Conservation (phyloP, 2,113 vertebrate species). For the Anguilla japonica region DNA sequence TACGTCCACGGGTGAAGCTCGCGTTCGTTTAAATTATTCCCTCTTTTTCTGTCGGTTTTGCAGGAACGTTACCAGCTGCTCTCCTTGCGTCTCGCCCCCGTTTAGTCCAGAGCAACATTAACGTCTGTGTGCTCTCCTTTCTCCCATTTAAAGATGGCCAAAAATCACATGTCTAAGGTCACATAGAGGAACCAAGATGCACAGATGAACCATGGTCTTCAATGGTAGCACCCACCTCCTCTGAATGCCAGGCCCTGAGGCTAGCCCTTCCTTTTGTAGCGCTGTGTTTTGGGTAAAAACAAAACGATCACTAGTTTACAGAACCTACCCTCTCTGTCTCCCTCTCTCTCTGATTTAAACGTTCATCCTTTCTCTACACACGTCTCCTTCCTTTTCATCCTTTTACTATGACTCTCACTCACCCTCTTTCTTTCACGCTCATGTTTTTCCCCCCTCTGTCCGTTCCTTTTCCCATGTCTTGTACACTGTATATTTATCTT, state of each 20-base stretch:
- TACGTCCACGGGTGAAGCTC: conserved; percentile 23
- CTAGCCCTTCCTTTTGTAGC: background rate
- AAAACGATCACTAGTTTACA: too few species aligned
- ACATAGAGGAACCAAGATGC: conserved; percentile 20
- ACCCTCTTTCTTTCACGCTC: background rate
- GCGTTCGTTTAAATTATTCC: conserved; percentile 20
- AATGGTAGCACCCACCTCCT: conserved; percentile 24
- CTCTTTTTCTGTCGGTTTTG: conserved; percentile 17
- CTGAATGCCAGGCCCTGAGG: background rate
- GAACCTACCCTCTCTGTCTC: background rate
- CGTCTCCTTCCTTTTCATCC: background rate
- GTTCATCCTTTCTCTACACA: conserved; percentile 14
- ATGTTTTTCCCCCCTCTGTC: background rate
- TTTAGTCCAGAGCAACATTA: conserved; percentile 26
- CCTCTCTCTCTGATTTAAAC: background rate
- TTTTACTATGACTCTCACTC: background rate
- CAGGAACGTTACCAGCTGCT: conserved; percentile 17
- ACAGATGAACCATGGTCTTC: conserved; percentile 27
- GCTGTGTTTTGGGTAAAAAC: conserved; percentile 4
- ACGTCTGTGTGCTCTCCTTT: conserved; percentile 38
- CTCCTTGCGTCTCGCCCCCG: conserved; percentile 19
- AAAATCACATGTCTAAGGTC: conserved; percentile 28
- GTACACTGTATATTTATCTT: background rate
- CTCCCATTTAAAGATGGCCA: conserved; percentile 28
- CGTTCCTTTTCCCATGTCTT: background rate